These are phyloP conservation scores for Machaerirhynchus nigripectus DNA, from an alignment of 2,113 vertebrate species.

Conservation along the genomic window DNA sequence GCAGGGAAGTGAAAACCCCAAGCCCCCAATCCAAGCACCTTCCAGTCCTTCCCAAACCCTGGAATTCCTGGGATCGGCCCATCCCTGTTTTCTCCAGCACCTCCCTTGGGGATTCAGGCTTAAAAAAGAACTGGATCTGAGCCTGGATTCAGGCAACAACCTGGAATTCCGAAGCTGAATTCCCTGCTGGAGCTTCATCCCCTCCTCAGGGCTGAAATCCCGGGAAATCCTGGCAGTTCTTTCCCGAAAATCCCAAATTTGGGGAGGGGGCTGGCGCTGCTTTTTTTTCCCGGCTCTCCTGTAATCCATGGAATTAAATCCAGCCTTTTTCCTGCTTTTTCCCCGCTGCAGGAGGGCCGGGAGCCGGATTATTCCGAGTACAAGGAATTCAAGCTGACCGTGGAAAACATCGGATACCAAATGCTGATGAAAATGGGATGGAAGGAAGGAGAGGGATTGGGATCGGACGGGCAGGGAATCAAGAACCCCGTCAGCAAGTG, in stretches of 20 bases:
- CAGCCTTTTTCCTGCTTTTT: neutral
- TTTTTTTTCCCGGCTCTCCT: neutral
- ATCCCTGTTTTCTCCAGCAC: neutral
- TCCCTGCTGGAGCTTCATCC: neutral
- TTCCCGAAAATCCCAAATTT: neutral
- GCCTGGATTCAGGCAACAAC: neutral
- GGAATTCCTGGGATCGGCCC: neutral
- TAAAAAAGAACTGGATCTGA: neutral
- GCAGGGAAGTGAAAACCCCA: neutral
- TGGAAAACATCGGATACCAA: conserved; percentile 97
- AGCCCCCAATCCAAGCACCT: neutral
- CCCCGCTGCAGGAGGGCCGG: conserved; percentile 85
- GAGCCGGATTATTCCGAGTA: conserved; percentile 98
- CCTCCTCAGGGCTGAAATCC: neutral
- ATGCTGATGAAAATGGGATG: conserved; percentile 99
- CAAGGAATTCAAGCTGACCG: conserved; percentile 97
- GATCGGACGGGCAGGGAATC: conserved; percentile 91
- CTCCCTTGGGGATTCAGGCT: neutral
- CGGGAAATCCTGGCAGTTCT: neutral
- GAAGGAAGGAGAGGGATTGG: conserved; percentile 96
- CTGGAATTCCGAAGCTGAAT: neutral
- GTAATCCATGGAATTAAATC: neutral
- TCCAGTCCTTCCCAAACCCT: neutral
- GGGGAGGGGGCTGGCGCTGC: neutral
- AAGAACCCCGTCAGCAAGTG: conserved; percentile 94